Evolutionary conservation across 37 sponge, comb jelly and placozoan species (phyloP), one percentile per base, ranked within the genome.

Genomic region (Cladorhizidae sp.): DNA sequence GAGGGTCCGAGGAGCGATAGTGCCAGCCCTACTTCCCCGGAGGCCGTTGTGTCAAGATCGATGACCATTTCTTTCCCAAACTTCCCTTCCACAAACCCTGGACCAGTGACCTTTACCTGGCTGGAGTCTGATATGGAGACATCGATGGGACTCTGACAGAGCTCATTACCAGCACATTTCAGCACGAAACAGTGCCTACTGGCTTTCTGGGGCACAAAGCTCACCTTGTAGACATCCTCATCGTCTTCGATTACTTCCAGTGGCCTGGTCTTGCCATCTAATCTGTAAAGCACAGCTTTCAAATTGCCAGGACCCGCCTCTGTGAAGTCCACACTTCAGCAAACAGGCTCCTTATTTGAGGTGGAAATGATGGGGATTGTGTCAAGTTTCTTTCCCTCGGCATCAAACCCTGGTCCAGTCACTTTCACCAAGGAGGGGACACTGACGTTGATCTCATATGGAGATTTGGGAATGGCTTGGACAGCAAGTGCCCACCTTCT

Each of bases 21-120:
- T 8, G 73, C 57, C 11, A 96, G 74, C 3, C 85, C 80, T 6
- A 94, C 97, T 22, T 93, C 85, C 3, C 97, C 97, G 43, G 97
- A 94, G 26, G 77, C 87, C 28, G 77, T 58, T 20, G 92, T 80
- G 54, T 96, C 94, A 0, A 96, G 74, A 18, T 74, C 76, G 70
- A 96, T 82, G 2, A 23, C 32, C 32, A 87, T 77, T 3, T 86
- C 80, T 11, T 81, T 74, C 22, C 84, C 84, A 0, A 87, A 26
- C 35, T 59, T 42, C 6, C 85, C 85, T 8, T 67, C 77, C 3
- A 70, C 87, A 21, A 93, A 57, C 25, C 92, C 92, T 1, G 87
- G 72, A 31, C 94, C 94, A 22, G 70, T 51, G 0, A 88, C 89
- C 29, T 79, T 87, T 33, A 92, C 93, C 37, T 72, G 69, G 65